phyloP scores from a whole-genome alignment of 1,140 invertebrate species.

The Ooceraea biroi region DNA sequence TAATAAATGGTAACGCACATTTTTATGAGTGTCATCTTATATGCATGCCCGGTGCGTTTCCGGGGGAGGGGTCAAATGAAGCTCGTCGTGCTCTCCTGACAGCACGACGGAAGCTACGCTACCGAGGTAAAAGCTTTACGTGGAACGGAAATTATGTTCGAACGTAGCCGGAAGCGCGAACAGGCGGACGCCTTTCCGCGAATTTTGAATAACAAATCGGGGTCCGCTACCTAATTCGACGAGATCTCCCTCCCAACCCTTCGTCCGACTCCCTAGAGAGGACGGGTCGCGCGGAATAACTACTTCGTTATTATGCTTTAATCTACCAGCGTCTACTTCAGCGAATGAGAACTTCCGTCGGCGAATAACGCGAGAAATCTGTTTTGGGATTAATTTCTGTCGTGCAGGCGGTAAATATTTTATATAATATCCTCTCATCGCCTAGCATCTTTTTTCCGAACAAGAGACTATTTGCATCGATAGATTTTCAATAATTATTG shows the following conservation, averaged over 20 bases:
- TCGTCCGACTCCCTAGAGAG: conserved; percentile 17
- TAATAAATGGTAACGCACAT: not conserved
- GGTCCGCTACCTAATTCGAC: conserved; percentile 73
- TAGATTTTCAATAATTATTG: not conserved
- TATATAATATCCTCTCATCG: not conserved
- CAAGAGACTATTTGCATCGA: not conserved
- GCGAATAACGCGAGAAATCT: conserved; percentile 52
- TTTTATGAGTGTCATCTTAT: conserved; percentile 25
- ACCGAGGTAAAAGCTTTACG: conserved; percentile 45
- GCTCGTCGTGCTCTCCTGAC: conserved; percentile 27
- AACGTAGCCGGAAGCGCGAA: conserved; percentile 73
- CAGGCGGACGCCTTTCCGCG: conserved; percentile 72
- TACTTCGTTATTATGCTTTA: conserved; percentile 73
- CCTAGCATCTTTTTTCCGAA: not conserved
- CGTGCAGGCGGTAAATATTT: conserved; percentile 22
- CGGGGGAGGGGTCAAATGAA: not conserved
- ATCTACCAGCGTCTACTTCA: conserved; percentile 70
- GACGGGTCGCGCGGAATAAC: conserved; percentile 63
- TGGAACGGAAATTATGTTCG: conserved; percentile 78
- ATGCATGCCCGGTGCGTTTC: conserved; percentile 31
- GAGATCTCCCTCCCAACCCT: conserved; percentile 19
- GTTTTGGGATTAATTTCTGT: conserved; percentile 40
- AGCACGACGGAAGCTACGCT: conserved; percentile 57
- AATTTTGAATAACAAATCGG: conserved; percentile 81
- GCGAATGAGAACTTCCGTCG: conserved; percentile 69